These are phyloP conservation scores for Yponomeuta malinellus DNA, from an alignment of 2,888 invertebrate species.

Conservation along the genomic window DNA sequence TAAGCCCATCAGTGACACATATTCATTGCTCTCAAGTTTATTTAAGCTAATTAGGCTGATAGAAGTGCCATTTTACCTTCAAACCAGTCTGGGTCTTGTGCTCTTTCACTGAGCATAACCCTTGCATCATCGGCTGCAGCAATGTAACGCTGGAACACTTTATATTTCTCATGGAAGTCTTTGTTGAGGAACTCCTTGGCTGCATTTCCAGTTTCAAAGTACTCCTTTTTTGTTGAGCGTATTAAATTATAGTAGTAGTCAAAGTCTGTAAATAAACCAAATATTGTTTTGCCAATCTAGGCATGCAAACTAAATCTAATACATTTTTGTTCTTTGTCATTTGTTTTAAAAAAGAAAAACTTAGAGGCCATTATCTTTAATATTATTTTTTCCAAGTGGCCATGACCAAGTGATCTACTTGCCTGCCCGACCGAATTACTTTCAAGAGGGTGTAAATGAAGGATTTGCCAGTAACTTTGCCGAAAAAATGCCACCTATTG, in stretches of 20 bases:
- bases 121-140: conserved; percentile 68
- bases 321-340: no score
- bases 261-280: conserved; percentile 71
- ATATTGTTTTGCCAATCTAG: background rate
- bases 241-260: conserved; percentile 83
- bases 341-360: background rate
- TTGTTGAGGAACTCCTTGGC: conserved; percentile 85
- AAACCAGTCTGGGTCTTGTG: conserved; percentile 88
- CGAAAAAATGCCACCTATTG: background rate
- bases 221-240: conserved; percentile 79
- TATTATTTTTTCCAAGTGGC: background rate
- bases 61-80: conserved; percentile 65
- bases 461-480: no score
- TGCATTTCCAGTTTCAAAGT: conserved; percentile 81
- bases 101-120: conserved; percentile 76
- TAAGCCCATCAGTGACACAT: no score
- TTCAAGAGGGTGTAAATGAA: no score
- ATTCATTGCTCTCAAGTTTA: no score
- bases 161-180: conserved; percentile 72
- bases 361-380: background rate
- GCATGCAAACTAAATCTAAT: background rate
- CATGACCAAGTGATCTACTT: background rate
- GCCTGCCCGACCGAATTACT: background rate
- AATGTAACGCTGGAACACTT: conserved; percentile 61
- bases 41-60: no score